Percentiles rank a stretch among this genome's conserved stretches.
Evolutionary conservation across 2,888 invertebrate genomes (phyloP).

Genomic region (Carabus problematicus): DNA sequence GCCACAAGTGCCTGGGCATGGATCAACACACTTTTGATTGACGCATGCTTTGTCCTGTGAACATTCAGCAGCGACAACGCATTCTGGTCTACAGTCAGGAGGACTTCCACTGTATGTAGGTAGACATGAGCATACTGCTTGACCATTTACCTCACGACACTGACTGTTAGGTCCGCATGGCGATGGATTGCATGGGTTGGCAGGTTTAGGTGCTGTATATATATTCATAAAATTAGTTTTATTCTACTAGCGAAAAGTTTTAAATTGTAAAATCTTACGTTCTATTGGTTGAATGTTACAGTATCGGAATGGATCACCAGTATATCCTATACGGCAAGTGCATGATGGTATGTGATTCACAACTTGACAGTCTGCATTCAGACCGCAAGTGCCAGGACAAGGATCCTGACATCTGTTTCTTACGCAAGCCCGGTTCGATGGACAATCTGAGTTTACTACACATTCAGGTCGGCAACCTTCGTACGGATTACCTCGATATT

Average conservation of each 20-base stretch:
- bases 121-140: conserved; percentile 75
- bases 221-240: background rate
- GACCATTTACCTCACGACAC: conserved; percentile 73
- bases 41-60: conserved; percentile 69
- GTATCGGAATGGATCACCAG: conserved; percentile 59
- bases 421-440: conserved; percentile 63
- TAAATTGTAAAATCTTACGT: conserved; percentile 60
- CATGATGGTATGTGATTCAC: conserved; percentile 59
- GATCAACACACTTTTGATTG: conserved; percentile 72
- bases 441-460: conserved; percentile 64
- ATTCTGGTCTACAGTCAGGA: conserved; percentile 75
- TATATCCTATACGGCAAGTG: conserved; percentile 62
- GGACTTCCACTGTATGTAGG: conserved; percentile 70
- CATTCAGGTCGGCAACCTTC: conserved; percentile 68
- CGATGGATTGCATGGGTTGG: conserved; percentile 75
- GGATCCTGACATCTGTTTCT: conserved; percentile 66
- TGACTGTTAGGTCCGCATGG: conserved; percentile 83
- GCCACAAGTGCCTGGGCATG: conserved; percentile 76
- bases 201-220: conserved; percentile 46
- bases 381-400: conserved; percentile 70
- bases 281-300: conserved; percentile 57
- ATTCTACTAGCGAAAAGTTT: conserved; percentile 6
- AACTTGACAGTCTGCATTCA: conserved; percentile 68
- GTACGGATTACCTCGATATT: conserved; percentile 66
- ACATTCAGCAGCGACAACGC: conserved; percentile 74